Evolutionary conservation across 2,113 vertebrate genomes (phyloP), one percentile per base, ranked within the genome.

Genomic region (Cyphomyrus plagiostoma): DNA sequence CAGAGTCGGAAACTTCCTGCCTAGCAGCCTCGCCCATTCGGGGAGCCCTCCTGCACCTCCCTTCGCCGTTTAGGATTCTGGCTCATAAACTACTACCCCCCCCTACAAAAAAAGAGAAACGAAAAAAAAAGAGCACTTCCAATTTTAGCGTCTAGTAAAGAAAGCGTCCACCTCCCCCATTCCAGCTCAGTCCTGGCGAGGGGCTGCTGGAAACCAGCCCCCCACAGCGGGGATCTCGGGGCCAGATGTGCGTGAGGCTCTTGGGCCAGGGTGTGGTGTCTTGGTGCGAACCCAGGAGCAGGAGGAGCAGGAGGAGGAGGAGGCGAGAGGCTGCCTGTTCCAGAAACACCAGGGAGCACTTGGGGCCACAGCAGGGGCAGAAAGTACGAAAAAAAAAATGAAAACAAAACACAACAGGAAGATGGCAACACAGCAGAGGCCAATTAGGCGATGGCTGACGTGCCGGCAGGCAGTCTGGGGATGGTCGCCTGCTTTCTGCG

Each of bases 321-420:
- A 92, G 92, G 91, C 91, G 92, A 93, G 53, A 89, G 87, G 6
- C 70, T 74, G 30, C n/a, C 30, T 89, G 91, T 90, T 90, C 39
- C 26, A 91, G 91, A 62, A 89, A 91, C 45, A 74, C 91, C 90
- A 89, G 91, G 62, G 62, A 92, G 87, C 91, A 91, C 90, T 90
- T 84, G 90, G 92, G 92, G 90, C 74, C 50, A 19, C 35, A 89
- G 88, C 48, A 90, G 89, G 85, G 56, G 26, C 90, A 88, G 82
- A 83, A 88, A 48, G 52, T 23, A 58, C n/a, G 49, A 83, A 89
- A 89, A 92, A 93, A 91, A 90, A 91, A 77, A 89, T 66, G 62
- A 66, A 66, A 66, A 66, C 62, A 90, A 90, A 94, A 50, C 90
- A 94, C 94, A 93, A 95, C 94, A 95, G 94, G 94, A 95, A 95